Evolutionary conservation across 1,140 invertebrate species (phyloP), one percentile per base, ranked within the genome.

Genomic region (Heliothis virescens): DNA sequence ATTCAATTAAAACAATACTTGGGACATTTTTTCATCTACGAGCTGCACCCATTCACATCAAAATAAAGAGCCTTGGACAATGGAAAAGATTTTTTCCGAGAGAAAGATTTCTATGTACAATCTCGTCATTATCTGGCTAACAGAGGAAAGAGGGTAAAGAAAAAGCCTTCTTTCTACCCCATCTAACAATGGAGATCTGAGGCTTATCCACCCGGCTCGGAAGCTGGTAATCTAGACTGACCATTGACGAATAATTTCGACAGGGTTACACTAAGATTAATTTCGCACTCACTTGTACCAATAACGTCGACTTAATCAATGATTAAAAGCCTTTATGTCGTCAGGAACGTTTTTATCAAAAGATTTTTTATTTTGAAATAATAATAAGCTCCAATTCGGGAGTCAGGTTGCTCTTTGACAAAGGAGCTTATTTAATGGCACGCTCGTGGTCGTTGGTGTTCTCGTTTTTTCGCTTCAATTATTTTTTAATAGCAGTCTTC

Each of bases 261-360:
- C 76, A 53, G 47, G 53, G 65, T 73, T 16, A 63, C 48, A 26
- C n/a, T 48, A 47, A 67, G 5, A 47, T 60, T 69, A 67, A 71
- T 79, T 79, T 73, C 60, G 29, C 67, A 65, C 41, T 48, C 71
- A 73, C 63, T 74, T 79, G 50, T 79, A 29, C 57, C 63, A 55
- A 77, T 76, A 76, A 76, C 26, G 60, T 65, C 21, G 59, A 11
- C 48, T 76, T 63, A n/a, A 74, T 26, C 59, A 63, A 60, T 29
- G 15, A 59, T 75, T 62, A 63, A 21, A 63, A 59, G 26, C 72
- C 41, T 62, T 62, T 75, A 15, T 67, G 63, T 9, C 48, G 9
- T 76, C n/a, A 41, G 57, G 18, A 15, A 65, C 12, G 18, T 50
- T 53, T 76, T 16, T 34, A 29, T 55, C 74, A 76, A 65, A 76